Evolutionary conservation across 2,113 vertebrate genomes (phyloP), one percentile per base, ranked within the genome.

Genomic region (Cephalopholis sonnerati): DNA sequence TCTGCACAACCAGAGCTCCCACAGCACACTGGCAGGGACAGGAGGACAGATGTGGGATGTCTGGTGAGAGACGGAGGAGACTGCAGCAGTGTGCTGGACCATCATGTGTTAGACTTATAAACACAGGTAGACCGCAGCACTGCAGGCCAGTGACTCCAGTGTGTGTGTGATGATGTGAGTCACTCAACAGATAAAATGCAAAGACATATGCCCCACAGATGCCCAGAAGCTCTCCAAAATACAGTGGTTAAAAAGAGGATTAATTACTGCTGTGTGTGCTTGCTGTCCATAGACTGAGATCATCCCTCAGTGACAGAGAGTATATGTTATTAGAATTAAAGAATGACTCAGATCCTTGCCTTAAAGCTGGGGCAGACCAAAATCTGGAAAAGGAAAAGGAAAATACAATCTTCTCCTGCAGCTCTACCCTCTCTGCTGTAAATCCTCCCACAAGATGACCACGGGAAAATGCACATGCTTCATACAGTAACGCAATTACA

Each of bases 151-250:
- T 15, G 25, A 69, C 65, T 54, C 11, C 22, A n/a, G 48, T n/a
- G 59, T 46, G n/a, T 57, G 72, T 22, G 57, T 32, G 27, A 79
- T 59, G 58, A 46, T 27, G 32, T 50, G 62, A 27, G 46, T 22
- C 17, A 64, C 36, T 71, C 39, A 68, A 59, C 39, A 74, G 83
- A 82, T 64, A 61, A 74, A 84, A 29, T 55, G 15, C 27, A 68
- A 13, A 2, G 15, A 78, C 88, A 93, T 57, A 61, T 90, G 93
- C 55, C 77, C 39, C 2, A 17, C 92, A 94, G 82, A 93, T 89
- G 87, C 8, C 15, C 12, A 73, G 8, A 67, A 36, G 50, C 5
- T 67, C 24, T 50, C 16, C n/a, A 65, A 55, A 58, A 55, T 55
- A 54, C 48, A 18, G 15, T n/a, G 61, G 15, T 74, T 39, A 16